Percentiles rank a stretch among this genome's conserved stretches.
phyloP scores from a whole-genome alignment of 1,140 invertebrate species.

The Oscheius sp. region DNA sequence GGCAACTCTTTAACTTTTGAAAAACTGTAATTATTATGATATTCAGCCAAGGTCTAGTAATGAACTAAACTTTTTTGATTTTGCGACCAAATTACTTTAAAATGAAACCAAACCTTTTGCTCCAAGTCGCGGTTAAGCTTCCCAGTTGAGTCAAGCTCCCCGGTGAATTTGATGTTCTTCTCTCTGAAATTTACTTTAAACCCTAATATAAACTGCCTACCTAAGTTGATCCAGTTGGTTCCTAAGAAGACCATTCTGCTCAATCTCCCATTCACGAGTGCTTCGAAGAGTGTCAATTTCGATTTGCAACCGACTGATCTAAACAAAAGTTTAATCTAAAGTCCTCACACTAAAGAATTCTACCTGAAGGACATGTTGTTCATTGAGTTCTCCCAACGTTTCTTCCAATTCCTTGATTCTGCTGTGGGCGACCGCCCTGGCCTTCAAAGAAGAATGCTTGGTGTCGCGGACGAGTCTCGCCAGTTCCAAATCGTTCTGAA shows the following conservation, averaged over 20 bases:
- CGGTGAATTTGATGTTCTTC: conserved; percentile 49
- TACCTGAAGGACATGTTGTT: conserved; percentile 26
- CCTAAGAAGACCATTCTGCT: conserved; percentile 49
- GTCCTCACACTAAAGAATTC: not conserved
- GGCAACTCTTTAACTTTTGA: too few relatives aligned
- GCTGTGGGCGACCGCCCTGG: conserved; percentile 50
- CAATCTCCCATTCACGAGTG: conserved; percentile 52
- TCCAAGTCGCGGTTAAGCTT: conserved; percentile 43
- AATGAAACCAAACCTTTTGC: conserved; percentile 13
- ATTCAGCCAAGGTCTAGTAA: too few relatives aligned
- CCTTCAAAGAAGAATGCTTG: conserved; percentile 46
- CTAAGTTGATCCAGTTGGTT: conserved; percentile 47
- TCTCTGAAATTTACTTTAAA: conserved; percentile 36
- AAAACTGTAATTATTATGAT: too few relatives aligned
- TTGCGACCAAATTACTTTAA: not conserved
- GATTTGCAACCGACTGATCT: conserved; percentile 30
- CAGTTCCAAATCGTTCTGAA: conserved; percentile 1
- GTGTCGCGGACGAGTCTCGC: conserved; percentile 45
- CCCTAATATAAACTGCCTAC: conserved; percentile 30
- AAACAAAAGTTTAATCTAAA: not conserved
- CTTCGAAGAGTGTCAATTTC: conserved; percentile 49
- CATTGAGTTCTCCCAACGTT: conserved; percentile 14
- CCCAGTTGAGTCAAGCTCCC: conserved; percentile 46
- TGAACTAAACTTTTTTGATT: too few relatives aligned
- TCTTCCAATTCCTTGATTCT: conserved; percentile 55